A percentile compares a stretch with the other conserved stretches of the same genome.
phyloP scores from a whole-genome alignment of 2,797 vertebrate species.

The Helicolenus hilgendorfi region DNA sequence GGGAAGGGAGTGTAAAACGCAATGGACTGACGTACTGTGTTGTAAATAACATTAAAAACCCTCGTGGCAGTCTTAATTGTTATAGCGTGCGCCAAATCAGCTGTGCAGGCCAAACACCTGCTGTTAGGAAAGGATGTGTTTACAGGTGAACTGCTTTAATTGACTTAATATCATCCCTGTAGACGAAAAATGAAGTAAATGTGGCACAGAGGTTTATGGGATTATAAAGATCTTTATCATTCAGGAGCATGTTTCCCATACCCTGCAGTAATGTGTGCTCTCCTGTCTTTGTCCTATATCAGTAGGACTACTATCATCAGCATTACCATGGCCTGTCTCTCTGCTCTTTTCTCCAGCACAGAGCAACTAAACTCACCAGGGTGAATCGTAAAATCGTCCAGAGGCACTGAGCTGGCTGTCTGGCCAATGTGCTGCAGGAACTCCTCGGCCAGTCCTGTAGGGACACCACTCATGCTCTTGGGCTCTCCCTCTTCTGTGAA shows the following conservation, averaged over 20 bases:
- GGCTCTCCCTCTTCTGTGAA: conserved; percentile 95
- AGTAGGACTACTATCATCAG: background rate
- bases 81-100: background rate
- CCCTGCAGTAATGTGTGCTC: background rate
- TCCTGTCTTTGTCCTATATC: background rate
- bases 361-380: conserved; percentile 61
- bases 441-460: conserved; percentile 93
- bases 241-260: background rate
- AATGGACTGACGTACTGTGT: background rate
- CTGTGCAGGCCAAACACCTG: conserved; percentile 13
- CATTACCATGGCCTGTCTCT: background rate
- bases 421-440: conserved; percentile 92
- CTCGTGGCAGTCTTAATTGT: background rate
- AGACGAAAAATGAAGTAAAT: background rate
- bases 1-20: conserved; percentile 2
- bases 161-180: background rate
- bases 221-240: background rate
- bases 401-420: conserved; percentile 93
- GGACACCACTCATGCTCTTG: conserved; percentile 93
- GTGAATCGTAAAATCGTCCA: conserved; percentile 95
- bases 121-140: conserved; percentile 19
- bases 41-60: conserved; percentile 20
- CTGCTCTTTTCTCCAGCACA: background rate
- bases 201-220: background rate
- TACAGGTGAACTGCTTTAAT: conserved; percentile 39